Percentiles rank a stretch among this genome's conserved stretches.
Evolutionary conservation across 2,888 invertebrate species (phyloP).

Genomic region (Xylophagus ater): DNA sequence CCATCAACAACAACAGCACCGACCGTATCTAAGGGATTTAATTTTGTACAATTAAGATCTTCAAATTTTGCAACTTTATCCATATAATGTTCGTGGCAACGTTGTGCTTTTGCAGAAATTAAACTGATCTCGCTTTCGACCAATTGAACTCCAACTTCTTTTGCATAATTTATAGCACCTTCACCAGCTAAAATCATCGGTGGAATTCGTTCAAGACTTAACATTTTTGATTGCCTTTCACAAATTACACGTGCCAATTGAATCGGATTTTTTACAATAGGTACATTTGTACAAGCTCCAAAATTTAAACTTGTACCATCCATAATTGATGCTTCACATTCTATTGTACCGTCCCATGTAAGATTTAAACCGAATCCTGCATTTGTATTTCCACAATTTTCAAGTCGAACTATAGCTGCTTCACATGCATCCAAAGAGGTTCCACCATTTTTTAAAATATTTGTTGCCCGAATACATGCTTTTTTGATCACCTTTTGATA

Average conservation of each 20-base stretch:
- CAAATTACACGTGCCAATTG: constrained; percentile 66
- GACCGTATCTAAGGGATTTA: constrained; percentile 71
- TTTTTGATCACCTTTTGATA: constrained; percentile 66
- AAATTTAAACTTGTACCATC: constrained; percentile 72
- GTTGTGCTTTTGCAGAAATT: constrained; percentile 54
- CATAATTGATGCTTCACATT: constrained; percentile 96
- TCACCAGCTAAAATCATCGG: constrained; percentile 82
- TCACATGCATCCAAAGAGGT: constrained; percentile 72
- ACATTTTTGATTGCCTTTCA: constrained; percentile 59
- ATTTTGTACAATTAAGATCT: constrained; percentile 32
- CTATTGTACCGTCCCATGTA: constrained; percentile 76
- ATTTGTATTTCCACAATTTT: constrained; percentile 84
- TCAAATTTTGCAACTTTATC: constrained; percentile 38
- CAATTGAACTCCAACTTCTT: constrained; percentile 56
- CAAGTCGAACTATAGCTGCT: constrained; percentile 67
- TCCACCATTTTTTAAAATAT: constrained; percentile 54
- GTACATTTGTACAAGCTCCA: constrained; percentile 83
- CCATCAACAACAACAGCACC: constrained; percentile 87
- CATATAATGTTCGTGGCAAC: constrained; percentile 48
- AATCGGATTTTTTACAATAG: constrained; percentile 71
- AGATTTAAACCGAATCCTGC: constrained; percentile 93
- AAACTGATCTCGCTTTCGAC: constrained; percentile 56
- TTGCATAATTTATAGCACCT: constrained; percentile 78
- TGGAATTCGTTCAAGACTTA: constrained; percentile 74
- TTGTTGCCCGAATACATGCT: constrained; percentile 63